Percentiles rank a stretch among this genome's conserved stretches.
These are phyloP conservation scores for Syrista parreyssii DNA, from an alignment of 2,888 invertebrate genomes.

Conservation along the genomic window DNA sequence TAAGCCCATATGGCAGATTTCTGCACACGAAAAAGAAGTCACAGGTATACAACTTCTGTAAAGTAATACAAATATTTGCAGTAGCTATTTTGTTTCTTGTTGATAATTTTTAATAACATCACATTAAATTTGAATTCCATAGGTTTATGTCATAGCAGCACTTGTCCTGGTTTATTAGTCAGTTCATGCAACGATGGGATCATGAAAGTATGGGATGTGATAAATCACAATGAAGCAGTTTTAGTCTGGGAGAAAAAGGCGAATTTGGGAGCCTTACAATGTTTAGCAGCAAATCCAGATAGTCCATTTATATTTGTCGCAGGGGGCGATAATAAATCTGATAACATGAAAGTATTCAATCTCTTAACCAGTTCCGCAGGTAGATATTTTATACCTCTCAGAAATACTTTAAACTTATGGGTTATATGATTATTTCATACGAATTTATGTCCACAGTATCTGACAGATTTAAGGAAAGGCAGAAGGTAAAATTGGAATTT, in stretches of 20 bases:
- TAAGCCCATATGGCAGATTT: constrained; percentile 77
- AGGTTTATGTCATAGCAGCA: constrained; percentile 79
- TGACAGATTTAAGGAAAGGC: constrained; percentile 41
- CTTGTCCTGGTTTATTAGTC: constrained; percentile 80
- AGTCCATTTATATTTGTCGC: constrained; percentile 82
- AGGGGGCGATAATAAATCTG: constrained; percentile 86
- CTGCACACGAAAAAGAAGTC: constrained; percentile 86
- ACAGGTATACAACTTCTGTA: constrained; percentile 71
- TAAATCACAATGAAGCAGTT: constrained; percentile 46
- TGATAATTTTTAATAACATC: constrained; percentile 10
- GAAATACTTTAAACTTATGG: constrained; percentile 10
- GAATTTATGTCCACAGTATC: constrained; percentile 35
- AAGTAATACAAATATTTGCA: neutral
- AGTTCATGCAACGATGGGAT: constrained; percentile 83
- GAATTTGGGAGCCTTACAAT: constrained; percentile 79
- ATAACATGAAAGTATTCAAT: constrained; percentile 79
- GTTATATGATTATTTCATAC: neutral
- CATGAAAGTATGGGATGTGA: constrained; percentile 88
- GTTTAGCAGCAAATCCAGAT: constrained; percentile 83
- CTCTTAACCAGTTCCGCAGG: constrained; percentile 71
- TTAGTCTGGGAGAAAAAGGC: constrained; percentile 69
- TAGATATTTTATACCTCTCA: constrained; percentile 48
- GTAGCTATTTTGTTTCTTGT: neutral
- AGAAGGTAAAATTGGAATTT: constrained; percentile 17
- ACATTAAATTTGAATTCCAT: constrained; percentile 24